phyloP scores from a whole-genome alignment of 2,888 invertebrate genomes.

The Melinaea menophilus region DNA sequence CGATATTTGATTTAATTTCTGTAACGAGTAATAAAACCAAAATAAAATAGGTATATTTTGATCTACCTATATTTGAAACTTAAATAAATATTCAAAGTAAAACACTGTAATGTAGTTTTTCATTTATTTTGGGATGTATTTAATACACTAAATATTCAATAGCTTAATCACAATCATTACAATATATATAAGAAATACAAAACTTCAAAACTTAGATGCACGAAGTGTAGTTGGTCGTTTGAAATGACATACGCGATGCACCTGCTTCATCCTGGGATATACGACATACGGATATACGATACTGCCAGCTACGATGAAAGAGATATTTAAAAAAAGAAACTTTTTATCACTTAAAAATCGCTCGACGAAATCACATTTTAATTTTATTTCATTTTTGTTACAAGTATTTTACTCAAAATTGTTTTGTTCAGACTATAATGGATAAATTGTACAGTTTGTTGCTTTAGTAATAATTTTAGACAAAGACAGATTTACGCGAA shows the following conservation, averaged over 20 bases:
- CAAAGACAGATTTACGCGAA: slow-evolving; percentile 29
- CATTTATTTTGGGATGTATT: too few relatives aligned
- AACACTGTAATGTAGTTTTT: too few relatives aligned
- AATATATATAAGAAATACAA: too few relatives aligned
- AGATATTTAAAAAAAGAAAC: background rate
- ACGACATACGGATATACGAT: background rate
- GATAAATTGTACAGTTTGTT: background rate
- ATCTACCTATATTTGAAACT: too few relatives aligned
- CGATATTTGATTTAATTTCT: too few relatives aligned
- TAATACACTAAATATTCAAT: too few relatives aligned
- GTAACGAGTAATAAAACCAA: too few relatives aligned
- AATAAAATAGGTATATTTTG: too few relatives aligned
- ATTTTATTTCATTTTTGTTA: background rate
- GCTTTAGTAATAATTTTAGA: slow-evolving; percentile 16
- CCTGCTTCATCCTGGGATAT: background rate
- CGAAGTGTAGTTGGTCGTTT: background rate
- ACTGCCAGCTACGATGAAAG: background rate
- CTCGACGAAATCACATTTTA: background rate
- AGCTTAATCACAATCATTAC: too few relatives aligned
- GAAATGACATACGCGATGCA: background rate
- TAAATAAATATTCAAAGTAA: too few relatives aligned
- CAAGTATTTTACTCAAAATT: background rate
- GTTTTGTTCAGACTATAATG: background rate
- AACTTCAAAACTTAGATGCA: background rate
- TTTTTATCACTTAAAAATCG: background rate